Percentiles rank a stretch among this genome's conserved stretches.
Evolutionary conservation across 2,797 vertebrate species (phyloP).

Genomic region (Myoxocephalus aenaeus): DNA sequence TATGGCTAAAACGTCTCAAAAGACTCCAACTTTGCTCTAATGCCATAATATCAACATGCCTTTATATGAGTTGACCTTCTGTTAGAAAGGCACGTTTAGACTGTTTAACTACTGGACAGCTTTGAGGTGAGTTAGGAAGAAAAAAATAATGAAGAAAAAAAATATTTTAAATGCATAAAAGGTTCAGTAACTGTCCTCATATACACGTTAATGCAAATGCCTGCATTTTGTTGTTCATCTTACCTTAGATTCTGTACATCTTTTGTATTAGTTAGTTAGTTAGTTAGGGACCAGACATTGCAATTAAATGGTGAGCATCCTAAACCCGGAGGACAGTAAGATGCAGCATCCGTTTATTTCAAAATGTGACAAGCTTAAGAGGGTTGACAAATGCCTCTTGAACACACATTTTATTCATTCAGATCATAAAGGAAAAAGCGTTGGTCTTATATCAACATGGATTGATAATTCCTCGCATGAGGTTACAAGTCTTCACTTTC

Average conservation of each 20-base stretch:
- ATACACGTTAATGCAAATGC: neutral
- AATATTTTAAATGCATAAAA: neutral
- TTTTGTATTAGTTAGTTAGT: neutral
- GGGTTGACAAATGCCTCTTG: neutral
- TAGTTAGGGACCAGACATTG: neutral
- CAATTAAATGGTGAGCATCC: neutral
- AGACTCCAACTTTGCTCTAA: neutral
- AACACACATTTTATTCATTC: neutral
- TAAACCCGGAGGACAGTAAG: neutral
- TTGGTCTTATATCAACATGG: neutral
- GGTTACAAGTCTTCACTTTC: neutral
- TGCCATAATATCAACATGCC: neutral
- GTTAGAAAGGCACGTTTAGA: neutral
- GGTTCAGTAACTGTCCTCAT: neutral
- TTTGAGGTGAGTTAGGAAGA: neutral
- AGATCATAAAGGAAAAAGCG: neutral
- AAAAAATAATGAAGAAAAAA: neutral
- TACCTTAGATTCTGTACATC: neutral
- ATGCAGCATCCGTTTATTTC: neutral
- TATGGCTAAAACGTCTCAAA: neutral
- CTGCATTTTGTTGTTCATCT: neutral
- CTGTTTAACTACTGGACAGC: neutral
- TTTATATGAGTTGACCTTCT: neutral
- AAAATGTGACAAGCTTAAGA: neutral
- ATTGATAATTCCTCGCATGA: neutral